These are phyloP conservation scores for Phodopus roborovskii DNA, from an alignment of 2,113 vertebrate species.

Conservation along the genomic window DNA sequence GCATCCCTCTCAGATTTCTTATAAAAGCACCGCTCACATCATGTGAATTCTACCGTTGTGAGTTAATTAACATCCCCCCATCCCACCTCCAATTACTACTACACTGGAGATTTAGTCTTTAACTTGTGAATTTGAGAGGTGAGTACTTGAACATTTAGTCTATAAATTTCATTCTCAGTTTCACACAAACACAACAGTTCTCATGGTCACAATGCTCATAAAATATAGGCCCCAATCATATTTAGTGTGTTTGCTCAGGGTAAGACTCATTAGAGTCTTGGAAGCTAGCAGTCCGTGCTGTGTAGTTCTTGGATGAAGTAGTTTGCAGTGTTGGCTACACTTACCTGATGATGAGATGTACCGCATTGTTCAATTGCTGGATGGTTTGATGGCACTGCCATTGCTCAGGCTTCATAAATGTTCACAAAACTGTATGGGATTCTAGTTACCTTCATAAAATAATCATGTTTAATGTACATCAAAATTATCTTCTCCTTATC, in stretches of 20 bases:
- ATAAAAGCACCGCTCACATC: neutral
- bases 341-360: neutral
- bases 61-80: neutral
- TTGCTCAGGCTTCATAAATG: neutral
- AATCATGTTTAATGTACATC: neutral
- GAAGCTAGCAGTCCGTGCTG: neutral
- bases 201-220: neutral
- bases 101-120: neutral
- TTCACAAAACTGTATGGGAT: neutral
- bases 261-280: neutral
- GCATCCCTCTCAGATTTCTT: neutral
- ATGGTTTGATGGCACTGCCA: neutral
- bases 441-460: neutral
- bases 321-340: neutral
- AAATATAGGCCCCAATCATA: neutral
- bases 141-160: neutral
- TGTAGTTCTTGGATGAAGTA: neutral
- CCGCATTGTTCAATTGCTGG: neutral
- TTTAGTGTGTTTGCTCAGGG: neutral
- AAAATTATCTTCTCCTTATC: conserved; percentile 35
- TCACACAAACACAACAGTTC: neutral
- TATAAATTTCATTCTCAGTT: neutral
- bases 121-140: neutral
- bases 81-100: neutral
- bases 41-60: neutral